Conservation (phyloP, 2,888 invertebrate species). For the Palloptera scutellata region DNA sequence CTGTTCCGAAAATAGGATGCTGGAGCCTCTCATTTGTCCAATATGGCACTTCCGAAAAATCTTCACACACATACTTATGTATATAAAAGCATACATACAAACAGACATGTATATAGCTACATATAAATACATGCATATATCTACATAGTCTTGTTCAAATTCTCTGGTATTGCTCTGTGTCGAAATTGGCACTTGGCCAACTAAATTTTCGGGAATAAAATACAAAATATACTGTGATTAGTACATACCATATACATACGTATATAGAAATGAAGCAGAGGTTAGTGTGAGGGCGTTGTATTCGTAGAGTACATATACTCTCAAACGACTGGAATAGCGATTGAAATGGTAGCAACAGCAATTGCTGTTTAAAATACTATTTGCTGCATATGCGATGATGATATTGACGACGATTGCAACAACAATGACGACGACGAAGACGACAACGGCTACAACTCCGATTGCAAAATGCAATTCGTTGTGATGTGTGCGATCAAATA, state of each 20-base stretch:
- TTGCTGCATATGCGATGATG: slow-evolving; percentile 10
- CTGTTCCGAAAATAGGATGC: too few species aligned
- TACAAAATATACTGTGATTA: slow-evolving; percentile 44
- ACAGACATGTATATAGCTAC: too few species aligned
- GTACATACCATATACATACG: slow-evolving; percentile 38
- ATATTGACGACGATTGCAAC: slow-evolving; percentile 9
- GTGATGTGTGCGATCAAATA: slow-evolving; percentile 31
- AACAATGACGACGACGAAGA: slow-evolving; percentile 1
- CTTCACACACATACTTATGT: background rate
- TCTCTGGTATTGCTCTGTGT: slow-evolving; percentile 8
- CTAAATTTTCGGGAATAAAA: slow-evolving; percentile 44
- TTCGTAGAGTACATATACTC: slow-evolving; percentile 17
- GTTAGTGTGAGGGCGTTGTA: slow-evolving; percentile 32
- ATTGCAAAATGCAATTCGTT: background rate
- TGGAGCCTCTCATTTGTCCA: background rate
- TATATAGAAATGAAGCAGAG: slow-evolving; percentile 19
- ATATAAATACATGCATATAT: too few species aligned
- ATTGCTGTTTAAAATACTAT: slow-evolving; percentile 4
- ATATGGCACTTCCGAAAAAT: slow-evolving; percentile 5
- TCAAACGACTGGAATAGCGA: slow-evolving; percentile 1
- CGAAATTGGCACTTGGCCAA: slow-evolving; percentile 45
- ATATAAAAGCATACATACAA: too few species aligned
- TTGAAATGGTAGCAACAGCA: background rate
- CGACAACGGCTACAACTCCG: slow-evolving; percentile 1
- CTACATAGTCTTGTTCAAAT: background rate